Evolutionary conservation across 2,113 vertebrate genomes (phyloP), one percentile per base, ranked within the genome.

Genomic region (Gymnocephalus cernua): DNA sequence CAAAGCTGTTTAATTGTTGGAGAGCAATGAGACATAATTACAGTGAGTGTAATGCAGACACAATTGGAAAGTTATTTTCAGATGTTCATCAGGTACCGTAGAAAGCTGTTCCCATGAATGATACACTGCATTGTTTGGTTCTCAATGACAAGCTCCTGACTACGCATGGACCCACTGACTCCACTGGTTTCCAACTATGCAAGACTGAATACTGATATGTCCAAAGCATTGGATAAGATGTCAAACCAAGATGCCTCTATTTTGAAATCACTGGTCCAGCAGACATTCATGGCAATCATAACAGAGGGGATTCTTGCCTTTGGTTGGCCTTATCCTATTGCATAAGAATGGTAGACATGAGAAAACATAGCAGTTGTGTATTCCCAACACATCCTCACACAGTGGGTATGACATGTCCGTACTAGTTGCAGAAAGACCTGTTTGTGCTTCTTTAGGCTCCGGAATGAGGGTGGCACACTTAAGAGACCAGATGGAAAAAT

Each of bases 401-500:
- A 79, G 50, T 70, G 50, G 57, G 27, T 47, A 16, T 19, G 47
- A 32, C 10, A 11, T 53, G 27, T 79, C 67, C 74, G 38, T 51
- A 51, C 48, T 47, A 58, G 45, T 23, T 64, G 57, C 65, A 23
- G 48, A 83, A 25, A 32, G 66, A 74, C 77, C 47, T 44, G 74
- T 88, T 86, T 79, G 78, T 84, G 59, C 47, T 77, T 77, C 74
- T 86, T 86, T 69, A 62, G 65, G 68, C 66, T 63, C 62, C 2
- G 5, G 73, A 79, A 82, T 57, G 41, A 80, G 77, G 76, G 67
- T 82, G 90, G 89, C 80, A 82, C 83, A 90, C 86, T 85, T 85
- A 81, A 87, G 72, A 91, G 53, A 50, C 77, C 88, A 89, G 84
- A 90, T 85, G 86, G 87, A 83, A 82, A 89, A 91, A 88, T 76